Evolutionary conservation across 2,888 invertebrate species (phyloP).

Genomic region (Auanema freiburgensis): DNA sequence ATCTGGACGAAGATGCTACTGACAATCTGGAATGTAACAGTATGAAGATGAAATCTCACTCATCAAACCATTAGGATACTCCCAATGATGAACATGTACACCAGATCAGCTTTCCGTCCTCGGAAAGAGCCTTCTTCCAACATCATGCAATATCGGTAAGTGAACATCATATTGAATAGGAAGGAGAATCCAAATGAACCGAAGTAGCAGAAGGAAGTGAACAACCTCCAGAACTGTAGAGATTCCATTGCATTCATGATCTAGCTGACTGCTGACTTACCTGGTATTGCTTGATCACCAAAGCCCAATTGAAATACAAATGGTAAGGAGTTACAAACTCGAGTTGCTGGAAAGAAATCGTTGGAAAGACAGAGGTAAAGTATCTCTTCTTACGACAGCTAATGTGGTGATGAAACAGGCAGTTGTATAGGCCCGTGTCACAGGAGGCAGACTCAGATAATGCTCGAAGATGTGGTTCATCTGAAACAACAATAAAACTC

Average conservation of each 20-base stretch:
- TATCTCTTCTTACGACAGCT: slow-evolving; percentile 77
- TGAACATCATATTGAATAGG: slow-evolving; percentile 98
- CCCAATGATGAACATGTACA: slow-evolving; percentile 96
- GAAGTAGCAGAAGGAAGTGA: slow-evolving; percentile 96
- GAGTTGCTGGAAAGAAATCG: slow-evolving; percentile 79
- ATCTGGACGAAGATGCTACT: slow-evolving; percentile 90
- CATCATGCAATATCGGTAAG: slow-evolving; percentile 94
- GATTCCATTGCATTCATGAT: neutral
- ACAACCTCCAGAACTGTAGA: slow-evolving; percentile 83
- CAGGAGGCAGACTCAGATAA: slow-evolving; percentile 83
- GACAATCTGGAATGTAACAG: slow-evolving; percentile 73
- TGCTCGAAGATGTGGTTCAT: slow-evolving; percentile 66
- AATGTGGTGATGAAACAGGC: slow-evolving; percentile 94
- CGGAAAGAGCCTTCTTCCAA: slow-evolving; percentile 93
- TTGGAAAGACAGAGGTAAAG: slow-evolving; percentile 1
- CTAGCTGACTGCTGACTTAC: slow-evolving; percentile 68
- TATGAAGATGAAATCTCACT: neutral
- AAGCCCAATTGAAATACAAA: slow-evolving; percentile 94
- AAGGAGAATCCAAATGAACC: slow-evolving; percentile 98
- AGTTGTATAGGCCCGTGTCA: slow-evolving; percentile 93
- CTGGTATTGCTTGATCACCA: slow-evolving; percentile 85
- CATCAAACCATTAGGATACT: slow-evolving; percentile 73
- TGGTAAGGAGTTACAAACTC: slow-evolving; percentile 95
- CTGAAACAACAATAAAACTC: no score
- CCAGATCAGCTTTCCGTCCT: slow-evolving; percentile 92